These are phyloP conservation scores for Palythoa heliodiscus DNA, from an alignment of 92 coral and sea anemone species.

Conservation along the genomic window DNA sequence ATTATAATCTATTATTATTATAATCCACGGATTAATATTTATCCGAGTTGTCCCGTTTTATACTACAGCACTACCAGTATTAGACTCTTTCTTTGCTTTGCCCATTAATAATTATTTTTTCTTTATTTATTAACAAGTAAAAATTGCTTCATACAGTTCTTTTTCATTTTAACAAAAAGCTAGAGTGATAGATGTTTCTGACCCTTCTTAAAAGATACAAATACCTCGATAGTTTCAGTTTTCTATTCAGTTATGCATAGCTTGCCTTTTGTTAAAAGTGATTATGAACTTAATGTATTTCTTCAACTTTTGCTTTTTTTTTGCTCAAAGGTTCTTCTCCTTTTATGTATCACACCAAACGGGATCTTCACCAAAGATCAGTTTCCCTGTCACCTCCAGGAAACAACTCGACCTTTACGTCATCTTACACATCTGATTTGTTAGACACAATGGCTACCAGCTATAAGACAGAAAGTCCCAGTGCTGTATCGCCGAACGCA, in stretches of 20 bases:
- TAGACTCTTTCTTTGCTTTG: no score
- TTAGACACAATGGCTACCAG: neutral
- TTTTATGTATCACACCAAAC: neutral
- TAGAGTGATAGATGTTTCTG: no score
- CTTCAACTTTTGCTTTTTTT: neutral
- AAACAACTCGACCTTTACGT: neutral
- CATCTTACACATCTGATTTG: neutral
- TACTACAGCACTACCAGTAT: no score
- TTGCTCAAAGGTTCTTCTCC: slow-evolving; percentile 1
- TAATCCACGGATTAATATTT: no score
- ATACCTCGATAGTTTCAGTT: neutral
- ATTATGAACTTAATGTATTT: neutral
- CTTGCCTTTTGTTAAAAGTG: neutral
- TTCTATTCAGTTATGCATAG: neutral
- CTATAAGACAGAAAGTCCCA: neutral
- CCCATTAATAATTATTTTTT: no score
- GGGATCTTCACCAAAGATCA: neutral
- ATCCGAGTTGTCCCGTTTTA: no score
- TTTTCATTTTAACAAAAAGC: no score
- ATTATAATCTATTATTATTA: no score
- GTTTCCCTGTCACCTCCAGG: neutral
- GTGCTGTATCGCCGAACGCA: neutral
- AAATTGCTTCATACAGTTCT: neutral
- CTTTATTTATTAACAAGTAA: neutral
- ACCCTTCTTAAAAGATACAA: neutral